phyloP scores from a whole-genome alignment of 1,140 invertebrate genomes.

The Bombus superbus region DNA sequence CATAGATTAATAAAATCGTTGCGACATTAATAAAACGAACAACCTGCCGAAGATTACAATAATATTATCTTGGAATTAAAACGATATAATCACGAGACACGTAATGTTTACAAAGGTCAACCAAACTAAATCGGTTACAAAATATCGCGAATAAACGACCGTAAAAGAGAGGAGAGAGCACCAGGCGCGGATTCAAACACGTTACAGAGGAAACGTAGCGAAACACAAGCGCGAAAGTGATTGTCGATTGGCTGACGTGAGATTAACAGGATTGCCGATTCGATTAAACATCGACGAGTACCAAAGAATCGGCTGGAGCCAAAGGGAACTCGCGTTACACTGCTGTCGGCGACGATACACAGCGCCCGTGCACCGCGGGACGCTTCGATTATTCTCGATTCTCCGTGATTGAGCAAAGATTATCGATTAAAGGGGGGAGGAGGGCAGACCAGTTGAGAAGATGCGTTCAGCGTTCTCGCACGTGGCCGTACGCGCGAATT shows the following conservation, averaged over 20 bases:
- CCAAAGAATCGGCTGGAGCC: neutral
- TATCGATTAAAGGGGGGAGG: slow-evolving; percentile 57
- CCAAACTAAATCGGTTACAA: neutral
- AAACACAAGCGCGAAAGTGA: slow-evolving; percentile 23
- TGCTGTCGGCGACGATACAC: slow-evolving; percentile 46
- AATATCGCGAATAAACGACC: neutral
- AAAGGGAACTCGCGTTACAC: slow-evolving; percentile 32
- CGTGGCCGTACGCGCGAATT: neutral
- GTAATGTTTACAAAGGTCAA: neutral
- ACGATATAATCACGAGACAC: neutral
- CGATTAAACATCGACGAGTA: slow-evolving; percentile 16
- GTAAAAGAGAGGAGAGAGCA: neutral
- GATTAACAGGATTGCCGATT: slow-evolving; percentile 26
- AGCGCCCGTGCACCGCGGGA: slow-evolving; percentile 13
- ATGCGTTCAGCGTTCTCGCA: neutral
- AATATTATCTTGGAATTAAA: neutral
- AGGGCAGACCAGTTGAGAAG: slow-evolving; percentile 38
- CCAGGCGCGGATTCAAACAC: neutral
- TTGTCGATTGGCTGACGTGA: neutral
- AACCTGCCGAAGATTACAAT: neutral
- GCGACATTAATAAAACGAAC: neutral
- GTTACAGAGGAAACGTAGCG: neutral
- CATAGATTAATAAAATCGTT: too few relatives aligned
- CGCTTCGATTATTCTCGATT: slow-evolving; percentile 55
- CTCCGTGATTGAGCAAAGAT: slow-evolving; percentile 67